These are phyloP conservation scores for Sinosuthora webbiana DNA, from an alignment of 2,113 vertebrate genomes.

Conservation along the genomic window DNA sequence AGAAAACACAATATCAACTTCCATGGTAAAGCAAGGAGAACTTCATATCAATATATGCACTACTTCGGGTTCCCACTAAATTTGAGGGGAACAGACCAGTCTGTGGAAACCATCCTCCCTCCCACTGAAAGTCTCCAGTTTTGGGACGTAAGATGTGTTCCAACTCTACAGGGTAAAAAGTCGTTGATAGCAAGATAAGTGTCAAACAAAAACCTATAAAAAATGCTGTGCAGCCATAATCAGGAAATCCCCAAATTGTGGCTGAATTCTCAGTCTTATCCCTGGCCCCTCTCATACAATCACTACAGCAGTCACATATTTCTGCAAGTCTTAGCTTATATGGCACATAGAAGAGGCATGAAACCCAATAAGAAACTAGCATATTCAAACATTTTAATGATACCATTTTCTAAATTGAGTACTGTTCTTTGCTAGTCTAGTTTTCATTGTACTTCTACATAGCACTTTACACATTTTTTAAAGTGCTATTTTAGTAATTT, in stretches of 20 bases:
- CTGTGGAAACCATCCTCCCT: background rate
- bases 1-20: background rate
- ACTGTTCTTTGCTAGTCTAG: background rate
- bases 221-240: background rate
- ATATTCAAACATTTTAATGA: background rate
- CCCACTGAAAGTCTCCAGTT: background rate
- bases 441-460: background rate
- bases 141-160: background rate
- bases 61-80: background rate
- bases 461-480: background rate
- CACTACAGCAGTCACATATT: background rate
- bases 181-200: background rate
- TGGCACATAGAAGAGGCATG: background rate
- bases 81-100: background rate
- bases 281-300: background rate
- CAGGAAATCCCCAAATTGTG: background rate
- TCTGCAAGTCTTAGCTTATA: background rate
- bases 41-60: background rate
- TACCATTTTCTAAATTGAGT: background rate
- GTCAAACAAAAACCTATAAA: background rate
- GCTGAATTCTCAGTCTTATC: background rate
- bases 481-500: background rate
- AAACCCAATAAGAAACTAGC: background rate
- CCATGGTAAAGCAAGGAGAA: background rate
- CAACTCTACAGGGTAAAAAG: background rate